Evolutionary conservation across 2,113 vertebrate species (phyloP), one percentile per base, ranked within the genome.

Genomic region (Sterna hirundo): DNA sequence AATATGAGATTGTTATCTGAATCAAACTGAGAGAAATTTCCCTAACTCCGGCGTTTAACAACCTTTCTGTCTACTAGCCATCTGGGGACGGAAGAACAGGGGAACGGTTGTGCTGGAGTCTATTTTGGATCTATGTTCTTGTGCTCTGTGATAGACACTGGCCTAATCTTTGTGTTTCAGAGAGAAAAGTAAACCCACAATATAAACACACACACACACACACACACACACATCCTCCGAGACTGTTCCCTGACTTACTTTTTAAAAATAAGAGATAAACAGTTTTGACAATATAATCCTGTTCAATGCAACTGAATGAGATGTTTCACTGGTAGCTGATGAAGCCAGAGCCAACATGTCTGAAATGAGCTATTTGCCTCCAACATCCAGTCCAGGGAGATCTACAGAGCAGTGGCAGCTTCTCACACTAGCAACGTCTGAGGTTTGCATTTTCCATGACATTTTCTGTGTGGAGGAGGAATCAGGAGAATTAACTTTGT

Each of bases 281-380:
- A 81, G 19, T 32, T 75, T 66, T 62, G 38, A 38, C 47, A 72
- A 5, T 51, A 65, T 57, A 47, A 65, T 69, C 22, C 12, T 27
- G 0, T 23, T 32, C 40, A 30, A 2, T 0, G 1, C 15, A 57
- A 14, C 18, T 27, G 60, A 49, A 74, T 44, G 68, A 80, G 17
- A 17, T 40, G 7, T 64, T 80, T 72, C 38, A 42, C 61, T 18
- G 30, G 49, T 4, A 84, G 44, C 21, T 84, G 81, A 10, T 36
- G 70, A 75, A 82, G 25, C 10, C 71, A 61, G 29, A 68, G n/a
- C 11, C 11, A 22, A 17, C 2, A 5, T 10, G 9, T 44, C 68
- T 51, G 70, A 83, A 84, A 83, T 57, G 46, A 86, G 16, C 51
- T 42, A 2, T 4, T 40, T 65, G 22, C 20, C 49, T 36, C 38